These are phyloP conservation scores for Muntiacus muntjak DNA, from an alignment of 2,113 vertebrate genomes.

Conservation along the genomic window DNA sequence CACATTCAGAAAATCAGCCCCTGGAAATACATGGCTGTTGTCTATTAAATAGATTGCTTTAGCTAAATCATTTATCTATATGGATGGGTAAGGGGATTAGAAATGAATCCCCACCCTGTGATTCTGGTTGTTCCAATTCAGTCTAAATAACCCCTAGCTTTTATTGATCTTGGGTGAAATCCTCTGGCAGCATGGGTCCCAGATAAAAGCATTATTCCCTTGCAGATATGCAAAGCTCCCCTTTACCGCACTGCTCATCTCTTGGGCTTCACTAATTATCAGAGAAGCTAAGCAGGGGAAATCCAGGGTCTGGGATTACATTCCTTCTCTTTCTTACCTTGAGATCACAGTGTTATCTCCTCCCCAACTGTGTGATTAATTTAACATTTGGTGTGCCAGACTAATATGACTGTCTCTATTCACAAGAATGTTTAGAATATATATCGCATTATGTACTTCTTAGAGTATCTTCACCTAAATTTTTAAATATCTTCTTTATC, in stretches of 20 bases:
- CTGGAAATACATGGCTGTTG: slow-evolving; percentile 68
- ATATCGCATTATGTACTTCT: neutral
- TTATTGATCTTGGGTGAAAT: slow-evolving; percentile 69
- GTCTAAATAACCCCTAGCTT: slow-evolving; percentile 55
- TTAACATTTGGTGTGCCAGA: slow-evolving; percentile 15
- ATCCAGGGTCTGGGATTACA: slow-evolving; percentile 7
- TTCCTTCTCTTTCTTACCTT: slow-evolving; percentile 43
- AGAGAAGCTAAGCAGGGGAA: slow-evolving; percentile 59
- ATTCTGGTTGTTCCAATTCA: slow-evolving; percentile 64
- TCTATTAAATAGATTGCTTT: slow-evolving; percentile 74
- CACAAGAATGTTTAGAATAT: neutral
- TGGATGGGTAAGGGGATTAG: slow-evolving; percentile 75
- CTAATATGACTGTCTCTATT: slow-evolving; percentile 21
- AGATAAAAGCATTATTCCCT: slow-evolving; percentile 54
- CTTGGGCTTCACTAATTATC: slow-evolving; percentile 59
- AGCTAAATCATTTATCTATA: slow-evolving; percentile 62
- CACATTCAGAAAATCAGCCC: slow-evolving; percentile 57
- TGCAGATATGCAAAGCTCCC: slow-evolving; percentile 46
- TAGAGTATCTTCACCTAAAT: slow-evolving; percentile 29
- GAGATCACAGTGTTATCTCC: slow-evolving; percentile 51
- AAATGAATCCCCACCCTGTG: slow-evolving; percentile 71
- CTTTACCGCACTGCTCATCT: neutral
- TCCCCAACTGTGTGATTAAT: slow-evolving; percentile 43
- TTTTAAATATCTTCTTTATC: neutral
- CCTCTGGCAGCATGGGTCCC: slow-evolving; percentile 67